phyloP scores from a whole-genome alignment of 2,888 invertebrate species.

The Melanostoma mellinum region DNA sequence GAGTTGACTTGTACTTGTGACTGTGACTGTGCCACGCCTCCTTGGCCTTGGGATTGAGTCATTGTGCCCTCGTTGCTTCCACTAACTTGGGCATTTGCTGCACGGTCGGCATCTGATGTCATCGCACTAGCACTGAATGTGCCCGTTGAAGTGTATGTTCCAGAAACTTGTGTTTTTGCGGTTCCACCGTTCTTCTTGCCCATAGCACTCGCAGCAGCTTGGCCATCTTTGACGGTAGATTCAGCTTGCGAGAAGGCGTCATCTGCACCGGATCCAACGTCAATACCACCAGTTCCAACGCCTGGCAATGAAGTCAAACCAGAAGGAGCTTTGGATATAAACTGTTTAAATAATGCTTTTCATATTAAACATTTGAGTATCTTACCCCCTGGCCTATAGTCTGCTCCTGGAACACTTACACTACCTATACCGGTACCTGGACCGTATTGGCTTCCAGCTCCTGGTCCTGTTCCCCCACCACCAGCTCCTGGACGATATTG shows the following conservation, averaged over 20 bases:
- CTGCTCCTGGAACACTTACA: conserved; percentile 61
- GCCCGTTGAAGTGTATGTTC: conserved; percentile 89
- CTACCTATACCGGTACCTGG: conserved; percentile 44
- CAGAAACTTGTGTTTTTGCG: conserved; percentile 92
- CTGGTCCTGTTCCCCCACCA: conserved; percentile 13
- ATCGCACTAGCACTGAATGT: conserved; percentile 92
- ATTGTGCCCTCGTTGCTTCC: conserved; percentile 89
- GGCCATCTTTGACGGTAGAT: conserved; percentile 84
- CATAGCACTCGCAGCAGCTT: conserved; percentile 89
- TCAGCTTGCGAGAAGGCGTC: conserved; percentile 89
- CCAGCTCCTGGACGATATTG: conserved; percentile 18
- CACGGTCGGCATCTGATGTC: conserved; percentile 88
- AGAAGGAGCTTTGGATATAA: conserved; percentile 16
- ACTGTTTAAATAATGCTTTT: background rate
- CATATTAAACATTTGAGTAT: conserved; percentile 24
- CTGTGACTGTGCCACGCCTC: conserved; percentile 89
- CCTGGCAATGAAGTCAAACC: conserved; percentile 46
- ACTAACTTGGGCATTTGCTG: conserved; percentile 85
- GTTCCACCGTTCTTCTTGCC: conserved; percentile 89
- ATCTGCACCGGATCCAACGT: conserved; percentile 80
- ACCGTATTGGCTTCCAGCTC: conserved; percentile 5
- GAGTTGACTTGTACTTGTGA: conserved; percentile 89
- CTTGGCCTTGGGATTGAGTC: conserved; percentile 89
- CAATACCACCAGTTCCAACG: conserved; percentile 17
- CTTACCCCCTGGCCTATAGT: conserved; percentile 33